Evolutionary conservation across 64 coral and sea anemone species (phyloP).

Genomic region (Astreopora myriophthalma): DNA sequence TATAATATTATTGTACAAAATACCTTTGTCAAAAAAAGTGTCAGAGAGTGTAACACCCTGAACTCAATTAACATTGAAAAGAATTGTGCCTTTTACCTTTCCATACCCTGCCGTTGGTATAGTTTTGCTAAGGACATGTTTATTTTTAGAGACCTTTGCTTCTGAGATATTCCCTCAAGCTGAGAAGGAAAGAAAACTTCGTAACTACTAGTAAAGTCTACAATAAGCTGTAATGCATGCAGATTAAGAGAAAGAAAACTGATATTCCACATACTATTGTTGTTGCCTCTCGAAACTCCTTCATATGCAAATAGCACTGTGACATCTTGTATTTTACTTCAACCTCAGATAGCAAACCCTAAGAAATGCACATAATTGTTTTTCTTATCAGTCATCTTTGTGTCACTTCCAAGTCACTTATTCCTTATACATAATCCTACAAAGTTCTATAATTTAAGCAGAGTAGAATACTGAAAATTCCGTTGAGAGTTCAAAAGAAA

Average conservation of each 20-base stretch:
- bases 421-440: no score
- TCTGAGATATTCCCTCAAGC: conserved; percentile 97
- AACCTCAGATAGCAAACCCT: conserved; percentile 84
- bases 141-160: conserved; percentile 91
- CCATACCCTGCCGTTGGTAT: conserved; percentile 89
- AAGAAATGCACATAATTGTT: neutral
- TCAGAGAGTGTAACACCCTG: no score
- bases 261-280: conserved; percentile 61
- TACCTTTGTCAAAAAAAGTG: neutral
- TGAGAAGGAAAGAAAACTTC: neutral
- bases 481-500: no score
- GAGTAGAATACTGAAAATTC: no score
- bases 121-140: conserved; percentile 96
- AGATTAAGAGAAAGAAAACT: neutral
- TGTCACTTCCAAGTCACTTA: no score
- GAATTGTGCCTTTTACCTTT: conserved; percentile 56
- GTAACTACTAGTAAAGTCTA: no score
- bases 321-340: conserved; percentile 92
- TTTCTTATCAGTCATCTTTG: no score
- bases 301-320: conserved; percentile 84
- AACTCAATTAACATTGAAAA: no score
- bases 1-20: no score
- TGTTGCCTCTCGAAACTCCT: conserved; percentile 85
- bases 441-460: no score
- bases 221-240: no score